phyloP scores from a whole-genome alignment of 2,888 invertebrate genomes.

The Maniola hyperantus region DNA sequence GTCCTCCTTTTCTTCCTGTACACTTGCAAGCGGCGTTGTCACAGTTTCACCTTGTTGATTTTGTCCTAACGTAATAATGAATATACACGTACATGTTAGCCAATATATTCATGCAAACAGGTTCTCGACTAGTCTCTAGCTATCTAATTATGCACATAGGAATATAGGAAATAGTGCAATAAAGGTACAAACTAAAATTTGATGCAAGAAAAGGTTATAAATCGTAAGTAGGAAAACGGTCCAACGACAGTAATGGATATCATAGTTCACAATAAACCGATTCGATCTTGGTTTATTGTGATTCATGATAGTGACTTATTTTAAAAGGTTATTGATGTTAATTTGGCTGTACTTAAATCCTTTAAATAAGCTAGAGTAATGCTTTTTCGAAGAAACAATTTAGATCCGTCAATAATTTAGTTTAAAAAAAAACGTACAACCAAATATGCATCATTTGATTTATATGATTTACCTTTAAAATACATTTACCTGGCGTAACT shows the following conservation, averaged over 20 bases:
- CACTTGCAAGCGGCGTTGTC: slow-evolving; percentile 85
- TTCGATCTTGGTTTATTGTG: not conserved
- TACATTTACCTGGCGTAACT: slow-evolving; percentile 59
- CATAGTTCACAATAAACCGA: not conserved
- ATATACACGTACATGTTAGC: not conserved
- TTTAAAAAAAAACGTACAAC: not conserved
- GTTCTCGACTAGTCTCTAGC: not conserved
- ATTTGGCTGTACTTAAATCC: too few species aligned
- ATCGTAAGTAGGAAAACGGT: not conserved
- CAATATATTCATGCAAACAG: slow-evolving; percentile 6
- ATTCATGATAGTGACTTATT: too few species aligned
- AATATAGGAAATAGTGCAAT: not conserved
- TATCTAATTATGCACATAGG: not conserved
- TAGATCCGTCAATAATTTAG: not conserved
- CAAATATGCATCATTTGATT: not conserved
- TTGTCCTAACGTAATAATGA: slow-evolving; percentile 44
- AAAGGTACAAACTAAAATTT: not conserved
- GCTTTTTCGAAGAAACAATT: not conserved
- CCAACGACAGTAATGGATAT: not conserved
- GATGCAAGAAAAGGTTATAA: not conserved
- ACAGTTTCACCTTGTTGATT: slow-evolving; percentile 63
- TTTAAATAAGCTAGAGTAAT: too few species aligned
- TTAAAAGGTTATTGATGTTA: too few species aligned
- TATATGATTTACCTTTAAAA: not conserved
- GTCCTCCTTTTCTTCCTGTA: slow-evolving; percentile 86